Evolutionary conservation across 2,797 vertebrate species (phyloP), one percentile per base, ranked within the genome.

Genomic region (Sebastes taczanowskii): DNA sequence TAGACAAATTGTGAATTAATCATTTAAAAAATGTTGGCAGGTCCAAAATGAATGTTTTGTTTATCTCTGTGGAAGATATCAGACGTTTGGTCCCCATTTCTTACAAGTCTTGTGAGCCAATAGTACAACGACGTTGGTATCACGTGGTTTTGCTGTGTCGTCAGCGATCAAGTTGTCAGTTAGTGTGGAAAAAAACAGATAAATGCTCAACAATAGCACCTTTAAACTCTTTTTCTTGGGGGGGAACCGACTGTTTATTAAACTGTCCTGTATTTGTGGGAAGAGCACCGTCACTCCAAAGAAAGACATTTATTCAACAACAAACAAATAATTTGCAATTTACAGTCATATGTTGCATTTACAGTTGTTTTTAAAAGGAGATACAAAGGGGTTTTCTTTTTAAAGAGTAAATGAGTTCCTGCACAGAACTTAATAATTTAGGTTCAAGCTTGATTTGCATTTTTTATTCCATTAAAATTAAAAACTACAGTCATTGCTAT

Each of bases 311-410:
- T 95, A 93, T 93, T 94, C 78, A 90, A 90, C 90, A 93, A 90
- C 18, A 84, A 89, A 91, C 87, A 92, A 85, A 92, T 80, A 29
- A 62, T 85, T 86, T 81, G 71, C 46, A 89, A 93, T 94, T 89
- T 94, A 95, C 94, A 95, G 88, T 88, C 86, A 87, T 82, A 77
- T 59, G 73, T 92, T 89, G 84, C 86, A 93, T 95, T 93, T 91
- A 94, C 93, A 94, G 75, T 58, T 77, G 42, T 65, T 81, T 69
- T 75, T 35, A 82, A 49, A 80, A 86, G 55, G 55, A 82, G 59
- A 77, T 78, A 91, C 42, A 83, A 87, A 84, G 58, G 58, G 38
- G 23, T 34, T 81, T 84, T 84, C 70, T 66, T 61, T 73, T 78
- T 35, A 73, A 72, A 68, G 79, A 85, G 60, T 88, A 82, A 86